Base-by-base conservation (phyloP, 2,113 vertebrate species). In the Seriola aureovittata region DNA sequence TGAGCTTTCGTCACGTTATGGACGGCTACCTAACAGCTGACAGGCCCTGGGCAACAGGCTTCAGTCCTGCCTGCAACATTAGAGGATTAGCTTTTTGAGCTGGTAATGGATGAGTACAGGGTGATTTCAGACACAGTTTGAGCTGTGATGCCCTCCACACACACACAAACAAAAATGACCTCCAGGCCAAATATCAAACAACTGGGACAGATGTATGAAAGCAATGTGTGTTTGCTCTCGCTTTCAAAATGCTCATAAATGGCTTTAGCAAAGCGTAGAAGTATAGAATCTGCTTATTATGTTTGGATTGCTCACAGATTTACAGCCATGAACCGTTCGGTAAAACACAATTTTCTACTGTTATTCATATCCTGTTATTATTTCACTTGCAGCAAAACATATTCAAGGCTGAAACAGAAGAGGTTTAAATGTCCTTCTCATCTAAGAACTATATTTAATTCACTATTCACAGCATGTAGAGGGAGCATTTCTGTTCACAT, bases 21-120 rank as follows among this genome's bases (percentile, higher is more conserved):
- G 34, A 16, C 57, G 17, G 48, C 75, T 0, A 59, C 57, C 58
- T 59, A 42, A 58, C 85, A 87, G 81, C 67, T 85, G 82, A 86
- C 4, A 0, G 8, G 52, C 75, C 14, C 58, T 2, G 55, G 14
- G 60, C 59, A 44, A 71, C 68, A 23, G 52, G 71, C 48, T 16
- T 54, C 58, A 0, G 42, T 19, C 71, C 78, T 1, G 19, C 38
- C 0, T 11, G 60, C 60, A n/a, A 34, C 54, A 38, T 73, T 71
- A 1, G 71, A 10, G 62, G 75, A 80, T 86, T 63, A 76, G 2
- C n/a, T 63, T 70, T 60, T 12, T n/a, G 66, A 78, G 73, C 80
- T 23, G 50, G 1, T 75, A 82, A 76, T 60, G 82, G 60, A 12
- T 7, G 32, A 46, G 25, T 65, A 66, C 67, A 8, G 34, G 78